Conservation (phyloP, 2,797 vertebrate species). For the Argentina silus region DNA sequence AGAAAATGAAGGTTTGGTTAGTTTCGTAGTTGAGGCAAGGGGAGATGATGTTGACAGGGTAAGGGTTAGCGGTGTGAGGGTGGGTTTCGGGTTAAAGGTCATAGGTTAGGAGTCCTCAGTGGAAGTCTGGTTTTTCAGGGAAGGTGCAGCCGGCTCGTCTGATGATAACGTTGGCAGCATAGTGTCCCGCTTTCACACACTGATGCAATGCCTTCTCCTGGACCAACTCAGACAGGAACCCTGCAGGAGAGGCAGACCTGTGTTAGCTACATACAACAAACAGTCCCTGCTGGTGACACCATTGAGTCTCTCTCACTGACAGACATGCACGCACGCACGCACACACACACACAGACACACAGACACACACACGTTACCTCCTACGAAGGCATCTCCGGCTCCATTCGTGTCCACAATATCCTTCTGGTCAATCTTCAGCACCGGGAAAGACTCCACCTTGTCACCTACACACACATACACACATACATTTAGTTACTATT, state of each 20-base stretch:
- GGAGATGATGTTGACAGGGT: slow-evolving; percentile 33
- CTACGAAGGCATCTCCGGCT: slow-evolving; percentile 97
- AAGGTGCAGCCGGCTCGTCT: slow-evolving; percentile 91
- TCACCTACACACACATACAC: slow-evolving; percentile 72
- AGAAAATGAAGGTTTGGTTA: not conserved
- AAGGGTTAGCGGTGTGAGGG: slow-evolving; percentile 11
- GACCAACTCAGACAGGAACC: slow-evolving; percentile 94
- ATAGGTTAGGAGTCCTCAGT: slow-evolving; percentile 70
- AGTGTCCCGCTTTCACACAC: slow-evolving; percentile 92
- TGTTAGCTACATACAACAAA: not conserved
- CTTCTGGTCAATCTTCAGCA: slow-evolving; percentile 88
- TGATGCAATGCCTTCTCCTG: slow-evolving; percentile 85
- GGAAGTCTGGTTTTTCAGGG: slow-evolving; percentile 94
- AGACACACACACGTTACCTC: slow-evolving; percentile 79
- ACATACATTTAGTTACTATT: slow-evolving; percentile 32
- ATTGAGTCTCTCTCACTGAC: not conserved
- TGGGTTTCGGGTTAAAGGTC: slow-evolving; percentile 12
- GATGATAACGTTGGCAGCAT: slow-evolving; percentile 93
- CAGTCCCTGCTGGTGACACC: not conserved
- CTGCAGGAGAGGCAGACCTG: slow-evolving; percentile 61
- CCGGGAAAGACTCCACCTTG: slow-evolving; percentile 85
- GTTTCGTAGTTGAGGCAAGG: not conserved
- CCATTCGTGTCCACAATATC: slow-evolving; percentile 96
- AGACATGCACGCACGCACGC: slow-evolving; percentile 14
- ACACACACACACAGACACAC: slow-evolving; percentile 12